Evolutionary conservation across 1,140 invertebrate species (phyloP).

Genomic region (Drosophila tristis): DNA sequence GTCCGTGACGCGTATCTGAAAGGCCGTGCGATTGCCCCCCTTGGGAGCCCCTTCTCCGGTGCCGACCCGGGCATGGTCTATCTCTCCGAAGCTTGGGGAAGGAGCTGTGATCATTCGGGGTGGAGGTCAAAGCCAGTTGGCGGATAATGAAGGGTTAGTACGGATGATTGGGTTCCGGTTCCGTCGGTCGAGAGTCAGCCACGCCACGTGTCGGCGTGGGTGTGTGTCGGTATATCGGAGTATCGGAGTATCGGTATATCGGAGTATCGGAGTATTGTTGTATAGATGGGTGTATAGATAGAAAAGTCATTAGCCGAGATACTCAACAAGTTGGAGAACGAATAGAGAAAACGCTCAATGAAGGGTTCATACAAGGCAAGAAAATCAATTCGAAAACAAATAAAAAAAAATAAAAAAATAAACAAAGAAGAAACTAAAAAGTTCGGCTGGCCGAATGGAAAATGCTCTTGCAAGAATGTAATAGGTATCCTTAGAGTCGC

Average conservation of each 20-base stretch:
- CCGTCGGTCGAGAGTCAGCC: conserved; percentile 21
- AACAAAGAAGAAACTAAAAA: not conserved
- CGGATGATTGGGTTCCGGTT: conserved; percentile 27
- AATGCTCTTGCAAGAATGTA: conserved; percentile 40
- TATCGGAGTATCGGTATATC: conserved; percentile 18
- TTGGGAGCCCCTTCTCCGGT: conserved; percentile 2
- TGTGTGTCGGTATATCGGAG: conserved; percentile 17
- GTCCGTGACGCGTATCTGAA: conserved; percentile 76
- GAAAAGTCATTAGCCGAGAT: conserved; percentile 75
- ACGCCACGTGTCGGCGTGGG: conserved; percentile 10
- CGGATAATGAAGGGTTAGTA: conserved; percentile 25
- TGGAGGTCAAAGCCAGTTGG: not conserved
- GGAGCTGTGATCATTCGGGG: not conserved
- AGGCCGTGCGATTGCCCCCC: conserved; percentile 40
- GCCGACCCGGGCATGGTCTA: conserved; percentile 49
- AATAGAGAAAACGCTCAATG: conserved; percentile 12
- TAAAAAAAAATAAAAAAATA: conserved; percentile 9
- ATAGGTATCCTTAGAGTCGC: not conserved
- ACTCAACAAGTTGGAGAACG: conserved; percentile 41
- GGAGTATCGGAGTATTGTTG: conserved; percentile 29
- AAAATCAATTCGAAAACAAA: conserved; percentile 23
- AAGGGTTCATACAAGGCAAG: conserved; percentile 19
- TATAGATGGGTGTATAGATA: conserved; percentile 50
- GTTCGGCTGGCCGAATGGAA: conserved; percentile 48
- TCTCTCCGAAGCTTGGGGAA: conserved; percentile 52